Evolutionary conservation across 2,888 invertebrate genomes (phyloP).

Genomic region (Cyclophora punctaria): DNA sequence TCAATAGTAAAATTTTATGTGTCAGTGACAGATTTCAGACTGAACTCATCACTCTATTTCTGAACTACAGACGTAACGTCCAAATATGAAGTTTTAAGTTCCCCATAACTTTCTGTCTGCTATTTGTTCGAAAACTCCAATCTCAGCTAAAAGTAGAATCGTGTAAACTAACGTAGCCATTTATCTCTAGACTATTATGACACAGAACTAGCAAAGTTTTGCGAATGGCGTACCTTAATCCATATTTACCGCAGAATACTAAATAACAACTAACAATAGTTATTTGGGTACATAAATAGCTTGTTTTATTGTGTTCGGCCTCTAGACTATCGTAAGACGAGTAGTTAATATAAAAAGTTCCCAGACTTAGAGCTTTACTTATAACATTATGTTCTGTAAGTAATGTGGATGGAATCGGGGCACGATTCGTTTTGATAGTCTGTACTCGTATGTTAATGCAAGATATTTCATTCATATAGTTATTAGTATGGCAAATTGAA

Average conservation of each 20-base stretch:
- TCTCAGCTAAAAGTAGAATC: slow-evolving; percentile 4
- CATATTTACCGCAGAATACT: neutral
- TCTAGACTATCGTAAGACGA: slow-evolving; percentile 3
- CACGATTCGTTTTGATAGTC: no score
- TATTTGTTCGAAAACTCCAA: slow-evolving; percentile 2
- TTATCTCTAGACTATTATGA: neutral
- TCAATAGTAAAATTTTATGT: no score
- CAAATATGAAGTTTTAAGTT: no score
- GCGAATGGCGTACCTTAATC: neutral
- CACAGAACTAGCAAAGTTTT: neutral
- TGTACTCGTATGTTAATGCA: no score
- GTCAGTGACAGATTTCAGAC: no score
- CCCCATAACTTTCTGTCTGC: no score
- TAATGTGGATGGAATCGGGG: neutral
- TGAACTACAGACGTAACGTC: no score
- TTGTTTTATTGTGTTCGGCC: slow-evolving; percentile 10
- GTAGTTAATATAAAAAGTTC: slow-evolving; percentile 9
- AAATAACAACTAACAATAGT: slow-evolving; percentile 4
- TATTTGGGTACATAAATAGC: slow-evolving; percentile 6
- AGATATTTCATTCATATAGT: no score
- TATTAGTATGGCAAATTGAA: no score
- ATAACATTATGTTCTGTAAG: neutral
- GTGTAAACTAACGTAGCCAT: slow-evolving; percentile 10
- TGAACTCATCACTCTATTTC: no score
- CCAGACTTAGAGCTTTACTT: slow-evolving; percentile 4